A percentile compares a stretch with the other conserved stretches of the same genome.
phyloP scores from a whole-genome alignment of 2,888 invertebrate species.

The Aphidius colemani region DNA sequence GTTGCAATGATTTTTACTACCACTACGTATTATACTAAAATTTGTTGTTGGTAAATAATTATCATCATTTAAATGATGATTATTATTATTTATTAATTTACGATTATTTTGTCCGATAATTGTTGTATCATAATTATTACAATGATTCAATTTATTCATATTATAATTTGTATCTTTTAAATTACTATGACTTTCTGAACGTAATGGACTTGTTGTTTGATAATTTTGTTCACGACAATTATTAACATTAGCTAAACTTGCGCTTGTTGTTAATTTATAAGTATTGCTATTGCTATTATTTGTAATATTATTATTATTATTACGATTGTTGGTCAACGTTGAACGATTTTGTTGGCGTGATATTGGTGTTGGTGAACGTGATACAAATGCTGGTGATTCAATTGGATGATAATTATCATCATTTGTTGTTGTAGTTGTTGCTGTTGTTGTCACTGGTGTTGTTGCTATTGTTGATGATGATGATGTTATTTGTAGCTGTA shows the following conservation, averaged over 20 bases:
- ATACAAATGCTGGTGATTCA: constrained; percentile 57
- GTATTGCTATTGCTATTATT: constrained; percentile 11
- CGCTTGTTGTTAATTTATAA: constrained; percentile 53
- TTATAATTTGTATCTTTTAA: constrained; percentile 58
- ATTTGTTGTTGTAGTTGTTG: constrained; percentile 21
- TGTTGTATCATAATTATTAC: constrained; percentile 41
- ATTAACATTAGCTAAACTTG: constrained; percentile 57
- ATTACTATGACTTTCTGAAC: constrained; percentile 57
- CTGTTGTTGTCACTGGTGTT: constrained; percentile 36
- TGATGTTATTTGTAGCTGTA: constrained; percentile 44
- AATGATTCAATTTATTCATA: constrained; percentile 40
- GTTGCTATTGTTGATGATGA: too few species aligned
- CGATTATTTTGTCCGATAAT: constrained; percentile 32
- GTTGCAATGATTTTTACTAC: constrained; percentile 53
- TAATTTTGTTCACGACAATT: constrained; percentile 44
- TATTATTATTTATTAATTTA: constrained; percentile 30
- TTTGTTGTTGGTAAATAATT: constrained; percentile 54
- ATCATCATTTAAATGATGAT: constrained; percentile 53
- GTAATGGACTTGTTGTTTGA: constrained; percentile 53
- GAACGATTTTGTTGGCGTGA: constrained; percentile 47
- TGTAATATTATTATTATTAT: too few species aligned
- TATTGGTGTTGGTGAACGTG: constrained; percentile 56
- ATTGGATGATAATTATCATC: constrained; percentile 54
- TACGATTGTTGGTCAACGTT: constrained; percentile 37
- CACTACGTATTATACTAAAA: constrained; percentile 52